Percentiles rank a stretch among this genome's conserved stretches.
These are phyloP conservation scores for Calycopis cecrops DNA, from an alignment of 1,140 invertebrate species.

Conservation along the genomic window DNA sequence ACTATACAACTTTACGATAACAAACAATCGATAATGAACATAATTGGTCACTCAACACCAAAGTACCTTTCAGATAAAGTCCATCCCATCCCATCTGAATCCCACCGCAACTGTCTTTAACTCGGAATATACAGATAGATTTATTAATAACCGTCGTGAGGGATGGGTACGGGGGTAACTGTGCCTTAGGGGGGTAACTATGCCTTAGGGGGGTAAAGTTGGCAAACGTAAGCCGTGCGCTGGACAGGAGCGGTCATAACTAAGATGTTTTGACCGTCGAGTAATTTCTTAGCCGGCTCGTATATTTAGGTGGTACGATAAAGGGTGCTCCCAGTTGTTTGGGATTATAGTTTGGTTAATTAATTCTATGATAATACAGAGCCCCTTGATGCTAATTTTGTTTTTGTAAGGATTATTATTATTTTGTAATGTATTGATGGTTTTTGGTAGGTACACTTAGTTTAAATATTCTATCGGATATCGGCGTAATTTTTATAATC, in stretches of 20 bases:
- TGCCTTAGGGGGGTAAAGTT: conserved; percentile 45
- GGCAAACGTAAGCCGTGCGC: conserved; percentile 67
- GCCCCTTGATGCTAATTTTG: conserved; percentile 7
- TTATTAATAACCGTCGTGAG: conserved; percentile 63
- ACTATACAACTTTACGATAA: too few species aligned
- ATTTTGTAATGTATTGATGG: too few species aligned
- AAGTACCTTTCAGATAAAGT: neutral
- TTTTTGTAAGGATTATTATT: too few species aligned
- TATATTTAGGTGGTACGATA: conserved; percentile 45
- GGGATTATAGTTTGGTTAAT: conserved; percentile 28
- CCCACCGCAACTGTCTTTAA: conserved; percentile 56
- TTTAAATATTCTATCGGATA: too few species aligned
- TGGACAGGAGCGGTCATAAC: conserved; percentile 71
- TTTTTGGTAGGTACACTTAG: too few species aligned
- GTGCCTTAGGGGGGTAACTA: too few species aligned
- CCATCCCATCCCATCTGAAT: conserved; percentile 40
- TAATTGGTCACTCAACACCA: conserved; percentile 4
- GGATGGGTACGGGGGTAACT: conserved; percentile 23
- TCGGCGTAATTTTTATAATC: too few species aligned
- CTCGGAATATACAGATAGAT: conserved; percentile 70
- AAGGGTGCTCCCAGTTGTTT: conserved; percentile 45
- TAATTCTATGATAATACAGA: conserved; percentile 44
- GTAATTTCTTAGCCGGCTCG: conserved; percentile 61
- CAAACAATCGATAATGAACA: neutral
- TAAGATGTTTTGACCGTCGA: conserved; percentile 72